Percentiles rank a stretch among this genome's conserved stretches.
These are phyloP conservation scores for Procambarus clarkii DNA, from an alignment of 1,140 invertebrate genomes.

Conservation along the genomic window DNA sequence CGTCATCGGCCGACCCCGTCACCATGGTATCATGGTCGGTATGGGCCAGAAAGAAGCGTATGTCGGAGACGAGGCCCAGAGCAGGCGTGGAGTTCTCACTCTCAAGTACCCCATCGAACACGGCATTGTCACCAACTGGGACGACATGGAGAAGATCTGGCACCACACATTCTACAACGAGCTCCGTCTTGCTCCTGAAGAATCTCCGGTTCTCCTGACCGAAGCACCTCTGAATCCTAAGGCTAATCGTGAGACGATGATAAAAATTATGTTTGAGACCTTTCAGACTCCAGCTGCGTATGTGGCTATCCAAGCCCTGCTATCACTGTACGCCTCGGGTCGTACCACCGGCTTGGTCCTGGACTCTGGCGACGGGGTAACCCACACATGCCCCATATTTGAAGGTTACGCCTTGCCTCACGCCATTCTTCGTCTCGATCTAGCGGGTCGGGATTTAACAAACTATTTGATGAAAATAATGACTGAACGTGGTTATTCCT, in stretches of 20 bases:
- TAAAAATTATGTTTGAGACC: not conserved
- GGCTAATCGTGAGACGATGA: not conserved
- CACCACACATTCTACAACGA: constrained; percentile 97
- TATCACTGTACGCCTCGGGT: not conserved
- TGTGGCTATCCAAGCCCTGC: not conserved
- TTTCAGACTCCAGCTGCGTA: constrained; percentile 1
- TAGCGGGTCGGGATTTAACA: not conserved
- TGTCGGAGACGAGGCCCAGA: constrained; percentile 95
- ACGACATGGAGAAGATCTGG: constrained; percentile 98
- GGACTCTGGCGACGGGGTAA: not conserved
- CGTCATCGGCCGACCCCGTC: constrained; percentile 80
- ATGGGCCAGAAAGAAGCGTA: constrained; percentile 95
- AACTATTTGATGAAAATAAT: not conserved
- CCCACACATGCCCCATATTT: constrained; percentile 7
- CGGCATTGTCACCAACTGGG: constrained; percentile 97
- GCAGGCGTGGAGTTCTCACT: constrained; percentile 93
- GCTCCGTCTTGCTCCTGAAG: constrained; percentile 95
- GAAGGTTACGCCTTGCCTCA: not conserved
- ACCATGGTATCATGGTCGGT: constrained; percentile 91
- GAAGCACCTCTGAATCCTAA: not conserved
- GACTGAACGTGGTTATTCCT: constrained; percentile 2
- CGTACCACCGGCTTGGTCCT: not conserved
- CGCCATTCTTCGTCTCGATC: constrained; percentile 1
- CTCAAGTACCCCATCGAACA: constrained; percentile 96
- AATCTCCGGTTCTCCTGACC: constrained; percentile 75